Percentiles rank a stretch among this genome's conserved stretches.
phyloP scores from a whole-genome alignment of 2,888 invertebrate species.

The Sesia apiformis region DNA sequence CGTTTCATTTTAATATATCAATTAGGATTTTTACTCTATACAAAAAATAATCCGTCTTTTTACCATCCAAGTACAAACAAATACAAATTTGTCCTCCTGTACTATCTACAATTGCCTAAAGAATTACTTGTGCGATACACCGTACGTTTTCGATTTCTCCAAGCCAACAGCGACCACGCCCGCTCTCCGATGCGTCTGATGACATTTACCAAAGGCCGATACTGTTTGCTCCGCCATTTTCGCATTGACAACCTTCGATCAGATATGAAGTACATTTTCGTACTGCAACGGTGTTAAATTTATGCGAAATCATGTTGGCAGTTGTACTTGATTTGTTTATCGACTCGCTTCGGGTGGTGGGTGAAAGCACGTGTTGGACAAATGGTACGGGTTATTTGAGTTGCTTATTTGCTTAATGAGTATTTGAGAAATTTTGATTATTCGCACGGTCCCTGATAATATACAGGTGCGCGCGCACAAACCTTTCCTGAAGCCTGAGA shows the following conservation, averaged over 20 bases:
- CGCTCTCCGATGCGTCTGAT: conserved; percentile 32
- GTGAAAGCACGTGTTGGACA: conserved; percentile 19
- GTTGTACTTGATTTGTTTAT: conserved; percentile 23
- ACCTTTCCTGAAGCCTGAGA: too few relatives aligned
- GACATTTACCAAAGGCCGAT: conserved; percentile 40
- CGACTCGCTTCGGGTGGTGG: conserved; percentile 14
- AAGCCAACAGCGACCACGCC: conserved; percentile 21
- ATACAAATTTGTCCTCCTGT: too few relatives aligned
- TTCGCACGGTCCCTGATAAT: too few relatives aligned
- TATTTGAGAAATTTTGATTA: too few relatives aligned
- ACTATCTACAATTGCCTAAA: too few relatives aligned
- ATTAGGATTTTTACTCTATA: too few relatives aligned
- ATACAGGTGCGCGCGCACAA: too few relatives aligned
- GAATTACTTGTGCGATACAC: neutral
- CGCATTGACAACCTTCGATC: conserved; percentile 42
- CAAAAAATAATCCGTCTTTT: too few relatives aligned
- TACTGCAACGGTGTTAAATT: conserved; percentile 21
- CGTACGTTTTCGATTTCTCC: conserved; percentile 21
- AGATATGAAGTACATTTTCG: conserved; percentile 22
- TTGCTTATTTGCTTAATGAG: neutral
- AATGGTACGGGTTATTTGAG: conserved; percentile 14
- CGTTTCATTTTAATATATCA: too few relatives aligned
- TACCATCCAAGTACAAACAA: too few relatives aligned
- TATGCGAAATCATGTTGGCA: conserved; percentile 21
- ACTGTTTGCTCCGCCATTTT: conserved; percentile 33